phyloP scores from a whole-genome alignment of 2,888 invertebrate species.

The Pardosa pseudoannulata region DNA sequence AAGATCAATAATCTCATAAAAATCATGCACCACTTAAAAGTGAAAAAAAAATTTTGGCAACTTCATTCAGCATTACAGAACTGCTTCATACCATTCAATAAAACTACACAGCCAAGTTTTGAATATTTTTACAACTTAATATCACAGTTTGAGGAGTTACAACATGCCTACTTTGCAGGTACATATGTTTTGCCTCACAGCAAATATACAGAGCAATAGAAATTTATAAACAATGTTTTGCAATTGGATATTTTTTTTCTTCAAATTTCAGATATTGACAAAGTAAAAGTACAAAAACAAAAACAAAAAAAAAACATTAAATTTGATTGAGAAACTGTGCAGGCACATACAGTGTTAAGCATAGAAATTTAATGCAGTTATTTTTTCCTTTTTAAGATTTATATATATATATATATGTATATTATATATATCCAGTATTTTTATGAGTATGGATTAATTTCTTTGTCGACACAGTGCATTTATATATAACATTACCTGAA shows the following conservation, averaged over 20 bases:
- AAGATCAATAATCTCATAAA: background rate
- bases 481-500: too few species aligned
- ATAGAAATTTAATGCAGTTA: too few species aligned
- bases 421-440: too few species aligned
- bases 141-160: conserved; percentile 28
- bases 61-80: background rate
- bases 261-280: background rate
- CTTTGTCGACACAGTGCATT: too few species aligned
- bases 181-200: conserved; percentile 23
- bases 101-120: conserved; percentile 12
- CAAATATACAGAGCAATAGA: background rate
- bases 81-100: background rate
- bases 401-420: too few species aligned
- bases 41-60: conserved; percentile 21
- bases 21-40: background rate
- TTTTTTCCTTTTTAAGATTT: too few species aligned
- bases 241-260: background rate
- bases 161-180: conserved; percentile 33
- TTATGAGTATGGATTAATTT: too few species aligned
- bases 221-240: too few species aligned
- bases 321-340: too few species aligned
- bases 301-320: too few species aligned
- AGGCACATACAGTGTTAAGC: too few species aligned
- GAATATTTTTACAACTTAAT: conserved; percentile 18
- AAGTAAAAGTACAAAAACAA: too few species aligned